Conservation (phyloP, 2,797 vertebrate genomes). For the Sebastes taczanowskii region DNA sequence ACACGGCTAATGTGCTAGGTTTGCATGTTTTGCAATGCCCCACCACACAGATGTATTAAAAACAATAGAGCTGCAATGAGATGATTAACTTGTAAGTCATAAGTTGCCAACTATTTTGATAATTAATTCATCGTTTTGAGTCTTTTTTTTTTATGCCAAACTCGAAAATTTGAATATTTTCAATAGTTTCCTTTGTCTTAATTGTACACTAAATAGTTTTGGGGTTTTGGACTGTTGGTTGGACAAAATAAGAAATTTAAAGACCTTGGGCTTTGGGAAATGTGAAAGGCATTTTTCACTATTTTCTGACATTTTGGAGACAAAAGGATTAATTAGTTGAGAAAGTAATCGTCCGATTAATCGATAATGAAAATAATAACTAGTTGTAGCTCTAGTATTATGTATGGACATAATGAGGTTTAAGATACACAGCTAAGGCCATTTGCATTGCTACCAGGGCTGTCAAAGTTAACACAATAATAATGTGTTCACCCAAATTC, state of each 20-base stretch:
- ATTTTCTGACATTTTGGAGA: neutral
- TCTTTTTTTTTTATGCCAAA: neutral
- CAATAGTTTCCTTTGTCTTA: neutral
- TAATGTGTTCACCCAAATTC: rapidly evolving
- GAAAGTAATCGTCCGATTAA: neutral
- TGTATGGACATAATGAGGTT: neutral
- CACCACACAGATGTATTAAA: neutral
- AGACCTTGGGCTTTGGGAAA: neutral
- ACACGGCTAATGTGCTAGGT: neutral
- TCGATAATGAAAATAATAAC: neutral
- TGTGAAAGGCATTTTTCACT: no score
- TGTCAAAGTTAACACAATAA: neutral
- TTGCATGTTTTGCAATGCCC: neutral
- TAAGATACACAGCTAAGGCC: neutral
- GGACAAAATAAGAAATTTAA: neutral
- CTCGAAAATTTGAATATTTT: neutral
- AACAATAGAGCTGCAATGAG: neutral
- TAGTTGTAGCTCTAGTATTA: neutral
- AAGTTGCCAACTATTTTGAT: neutral
- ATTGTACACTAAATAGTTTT: neutral
- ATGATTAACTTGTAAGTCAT: neutral
- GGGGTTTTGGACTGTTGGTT: neutral
- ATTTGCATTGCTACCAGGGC: neutral
- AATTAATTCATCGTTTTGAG: neutral
- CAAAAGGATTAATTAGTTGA: neutral